These are phyloP conservation scores for Atrichornis clamosus DNA, from an alignment of 2,113 vertebrate genomes.

Conservation along the genomic window DNA sequence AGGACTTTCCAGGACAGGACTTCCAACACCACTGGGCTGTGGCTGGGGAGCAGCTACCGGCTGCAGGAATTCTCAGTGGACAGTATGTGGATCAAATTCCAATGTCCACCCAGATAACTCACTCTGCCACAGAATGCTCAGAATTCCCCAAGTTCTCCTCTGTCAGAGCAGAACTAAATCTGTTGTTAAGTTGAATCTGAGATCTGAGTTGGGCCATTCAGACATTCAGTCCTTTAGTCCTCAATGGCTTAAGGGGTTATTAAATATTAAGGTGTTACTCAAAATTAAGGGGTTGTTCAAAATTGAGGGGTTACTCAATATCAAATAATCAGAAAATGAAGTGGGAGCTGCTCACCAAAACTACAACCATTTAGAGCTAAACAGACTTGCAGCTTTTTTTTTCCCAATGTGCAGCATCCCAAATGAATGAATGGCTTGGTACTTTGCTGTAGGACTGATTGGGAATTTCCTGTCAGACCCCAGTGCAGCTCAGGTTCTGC, in stretches of 20 bases:
- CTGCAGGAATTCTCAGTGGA: constrained; percentile 47
- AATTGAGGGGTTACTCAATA: neutral
- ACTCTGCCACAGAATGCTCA: neutral
- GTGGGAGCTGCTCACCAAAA: neutral
- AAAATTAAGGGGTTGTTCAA: neutral
- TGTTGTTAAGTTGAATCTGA: neutral
- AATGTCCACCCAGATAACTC: neutral
- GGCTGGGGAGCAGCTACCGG: constrained; percentile 65
- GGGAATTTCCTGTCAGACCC: neutral
- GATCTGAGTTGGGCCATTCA: neutral
- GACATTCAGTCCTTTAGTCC: neutral
- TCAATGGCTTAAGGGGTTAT: neutral
- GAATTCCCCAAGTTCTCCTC: neutral
- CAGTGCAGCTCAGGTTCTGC: neutral
- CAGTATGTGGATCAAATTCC: constrained; percentile 12
- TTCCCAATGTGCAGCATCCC: neutral
- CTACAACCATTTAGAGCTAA: neutral
- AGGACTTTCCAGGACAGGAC: constrained; percentile 57
- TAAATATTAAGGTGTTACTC: neutral
- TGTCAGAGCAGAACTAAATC: neutral
- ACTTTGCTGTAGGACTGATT: neutral
- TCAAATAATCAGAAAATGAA: neutral
- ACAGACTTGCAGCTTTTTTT: neutral
- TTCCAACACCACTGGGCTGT: constrained; percentile 3
- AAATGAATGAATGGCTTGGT: neutral